Evolutionary conservation across 2,888 invertebrate species (phyloP), one percentile per base, ranked within the genome.

Genomic region (Chaetogeoica ovagalla): DNA sequence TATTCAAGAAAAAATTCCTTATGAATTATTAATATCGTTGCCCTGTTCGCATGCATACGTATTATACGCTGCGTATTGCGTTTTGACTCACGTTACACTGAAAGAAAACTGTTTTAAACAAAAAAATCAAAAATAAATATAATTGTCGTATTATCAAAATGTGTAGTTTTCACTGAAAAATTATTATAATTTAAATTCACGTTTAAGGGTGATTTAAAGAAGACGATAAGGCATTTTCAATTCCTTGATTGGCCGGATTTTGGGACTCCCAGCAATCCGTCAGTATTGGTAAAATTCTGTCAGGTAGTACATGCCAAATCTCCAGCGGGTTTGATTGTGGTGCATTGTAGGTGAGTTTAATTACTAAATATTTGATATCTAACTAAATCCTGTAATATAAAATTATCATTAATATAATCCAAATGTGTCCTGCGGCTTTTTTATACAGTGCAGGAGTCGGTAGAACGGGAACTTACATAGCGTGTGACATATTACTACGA

Each of bases 181-280:
- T 1, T 4, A 30, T 30, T 30, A 30, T 30, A 30, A 30, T 30
- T 30, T 30, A 30, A 30, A 30, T 30, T 30, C 43, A n/a, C 55
- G 43, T 60, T 60, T 60, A 23, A 81, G 66, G 81, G 57, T 0
- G n/a, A 81, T 37, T 2, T 43, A 11, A 66, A 55, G n/a, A 77
- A 68, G 30, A 59, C 71, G 4, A 43, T 82, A 30, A 72, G n/a
- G 4, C 82, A 82, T 52, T 77, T 79, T 62, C 82, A 82, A 43
- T 82, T 79, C 60, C 65, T 66, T 4, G 66, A 72, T n/a, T 82
- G 82, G 82, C 82, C 82, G 13, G 82, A 82, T 66, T 82, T 82
- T 13, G 82, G 73, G 5, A 79, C 59, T 8, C 82, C 82, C 1
- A n/a, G n/a, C 6, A 17, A 63, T 8, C 68, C 66, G 21, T 63